phyloP scores from a whole-genome alignment of 2,888 invertebrate species.

The Gandaritis pyraliata region DNA sequence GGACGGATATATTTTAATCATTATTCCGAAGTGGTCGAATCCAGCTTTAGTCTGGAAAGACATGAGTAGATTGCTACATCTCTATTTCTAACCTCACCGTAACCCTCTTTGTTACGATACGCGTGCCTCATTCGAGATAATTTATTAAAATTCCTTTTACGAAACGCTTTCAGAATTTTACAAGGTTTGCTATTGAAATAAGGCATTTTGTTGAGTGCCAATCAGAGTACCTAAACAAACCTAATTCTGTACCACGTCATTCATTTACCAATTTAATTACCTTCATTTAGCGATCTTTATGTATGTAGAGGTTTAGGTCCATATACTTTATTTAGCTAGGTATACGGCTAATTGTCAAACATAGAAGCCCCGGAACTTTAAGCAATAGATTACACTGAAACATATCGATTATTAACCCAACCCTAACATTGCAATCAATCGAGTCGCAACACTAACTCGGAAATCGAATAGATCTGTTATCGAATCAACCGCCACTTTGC shows the following conservation, averaged over 20 bases:
- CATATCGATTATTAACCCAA: neutral
- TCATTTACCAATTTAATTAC: neutral
- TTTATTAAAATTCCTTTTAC: slow-evolving; percentile 25
- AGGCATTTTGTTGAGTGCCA: slow-evolving; percentile 3
- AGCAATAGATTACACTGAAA: neutral
- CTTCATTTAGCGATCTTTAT: neutral
- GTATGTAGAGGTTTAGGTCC: too few species aligned
- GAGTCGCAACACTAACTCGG: slow-evolving; percentile 16
- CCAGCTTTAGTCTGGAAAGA: too few species aligned
- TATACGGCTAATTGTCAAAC: too few species aligned
- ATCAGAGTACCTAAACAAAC: slow-evolving; percentile 4
- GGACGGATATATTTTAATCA: too few species aligned
- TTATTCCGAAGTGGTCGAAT: too few species aligned
- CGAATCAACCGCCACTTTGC: slow-evolving; percentile 31
- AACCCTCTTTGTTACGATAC: slow-evolving; percentile 21
- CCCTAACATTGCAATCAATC: slow-evolving; percentile 14
- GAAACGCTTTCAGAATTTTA: slow-evolving; percentile 21
- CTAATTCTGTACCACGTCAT: neutral
- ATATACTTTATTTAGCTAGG: too few species aligned
- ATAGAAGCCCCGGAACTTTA: neutral
- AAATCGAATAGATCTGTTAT: slow-evolving; percentile 25
- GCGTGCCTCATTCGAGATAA: slow-evolving; percentile 23
- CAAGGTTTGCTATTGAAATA: slow-evolving; percentile 8
- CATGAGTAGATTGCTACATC: slow-evolving; percentile 7
- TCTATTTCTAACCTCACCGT: slow-evolving; percentile 13